A percentile compares a stretch with the other conserved stretches of the same genome.
Conservation (phyloP, 2,888 invertebrate genomes). For the Metacarcinus magister region DNA sequence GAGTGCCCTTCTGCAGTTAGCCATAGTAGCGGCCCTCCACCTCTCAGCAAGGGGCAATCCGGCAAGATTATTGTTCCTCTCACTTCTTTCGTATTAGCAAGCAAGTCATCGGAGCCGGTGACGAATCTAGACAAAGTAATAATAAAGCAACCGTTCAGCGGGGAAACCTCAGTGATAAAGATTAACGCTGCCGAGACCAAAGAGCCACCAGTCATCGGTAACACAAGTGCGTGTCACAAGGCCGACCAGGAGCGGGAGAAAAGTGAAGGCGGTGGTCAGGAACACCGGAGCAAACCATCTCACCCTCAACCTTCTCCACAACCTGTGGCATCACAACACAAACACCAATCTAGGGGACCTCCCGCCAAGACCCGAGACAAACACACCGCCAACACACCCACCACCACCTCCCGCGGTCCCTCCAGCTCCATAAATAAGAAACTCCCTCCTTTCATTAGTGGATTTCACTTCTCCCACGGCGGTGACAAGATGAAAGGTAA, state of each 20-base stretch:
- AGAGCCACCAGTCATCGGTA: background rate
- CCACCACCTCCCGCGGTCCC: constrained; percentile 60
- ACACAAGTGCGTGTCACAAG: background rate
- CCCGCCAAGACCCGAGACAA: constrained; percentile 18
- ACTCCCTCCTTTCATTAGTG: constrained; percentile 19
- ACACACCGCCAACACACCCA: constrained; percentile 42
- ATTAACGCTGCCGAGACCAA: constrained; percentile 9
- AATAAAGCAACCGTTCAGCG: constrained; percentile 38
- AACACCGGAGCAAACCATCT: background rate
- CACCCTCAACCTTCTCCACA: background rate
- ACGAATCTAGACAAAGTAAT: constrained; percentile 53
- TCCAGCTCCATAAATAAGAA: constrained; percentile 49
- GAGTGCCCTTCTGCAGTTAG: background rate
- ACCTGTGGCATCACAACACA: background rate
- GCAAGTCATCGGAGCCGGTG: constrained; percentile 60
- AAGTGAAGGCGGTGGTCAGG: background rate
- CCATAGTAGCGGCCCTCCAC: background rate
- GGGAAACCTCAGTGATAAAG: constrained; percentile 30
- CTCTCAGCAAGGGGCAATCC: constrained; percentile 13
- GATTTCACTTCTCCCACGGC: constrained; percentile 27
- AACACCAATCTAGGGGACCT: background rate
- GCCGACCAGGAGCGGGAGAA: constrained; percentile 51
- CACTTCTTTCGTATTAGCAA: constrained; percentile 56
- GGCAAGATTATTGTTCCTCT: constrained; percentile 72
- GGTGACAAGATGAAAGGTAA: constrained; percentile 78